A percentile compares a stretch with the other conserved stretches of the same genome.
These are phyloP conservation scores for Hippocampus barbouri DNA, from an alignment of 2,113 vertebrate species.

Conservation along the genomic window DNA sequence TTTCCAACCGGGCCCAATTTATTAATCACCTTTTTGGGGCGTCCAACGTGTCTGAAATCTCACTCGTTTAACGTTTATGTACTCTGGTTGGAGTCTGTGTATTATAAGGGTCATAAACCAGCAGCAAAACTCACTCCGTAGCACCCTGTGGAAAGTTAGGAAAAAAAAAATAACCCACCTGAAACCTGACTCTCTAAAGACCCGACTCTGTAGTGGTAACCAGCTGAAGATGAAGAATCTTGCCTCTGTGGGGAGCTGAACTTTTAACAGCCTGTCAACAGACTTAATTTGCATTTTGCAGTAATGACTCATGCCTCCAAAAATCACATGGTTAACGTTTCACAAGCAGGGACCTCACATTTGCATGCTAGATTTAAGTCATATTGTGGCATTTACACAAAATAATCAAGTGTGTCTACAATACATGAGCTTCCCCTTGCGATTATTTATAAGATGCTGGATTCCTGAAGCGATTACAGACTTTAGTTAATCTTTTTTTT, in stretches of 20 bases:
- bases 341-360: not conserved
- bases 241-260: not conserved
- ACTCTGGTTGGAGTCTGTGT: no score
- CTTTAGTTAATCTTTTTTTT: not conserved
- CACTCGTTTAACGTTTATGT: no score
- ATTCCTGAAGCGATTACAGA: not conserved
- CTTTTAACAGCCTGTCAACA: not conserved
- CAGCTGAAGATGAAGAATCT: not conserved
- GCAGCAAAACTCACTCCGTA: no score
- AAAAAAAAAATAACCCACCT: no score
- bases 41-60: no score
- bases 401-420: not conserved
- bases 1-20: no score
- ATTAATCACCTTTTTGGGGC: no score
- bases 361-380: conserved; percentile 19
- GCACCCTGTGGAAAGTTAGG: no score
- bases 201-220: not conserved
- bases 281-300: not conserved
- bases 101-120: no score
- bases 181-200: no score
- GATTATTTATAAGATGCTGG: not conserved
- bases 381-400: not conserved
- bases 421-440: not conserved
- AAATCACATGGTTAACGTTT: not conserved
- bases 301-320: conserved; percentile 12